A percentile compares a stretch with the other conserved stretches of the same genome.
Conservation (phyloP, 2,113 vertebrate species). For the Epinephelus cyanopodus region DNA sequence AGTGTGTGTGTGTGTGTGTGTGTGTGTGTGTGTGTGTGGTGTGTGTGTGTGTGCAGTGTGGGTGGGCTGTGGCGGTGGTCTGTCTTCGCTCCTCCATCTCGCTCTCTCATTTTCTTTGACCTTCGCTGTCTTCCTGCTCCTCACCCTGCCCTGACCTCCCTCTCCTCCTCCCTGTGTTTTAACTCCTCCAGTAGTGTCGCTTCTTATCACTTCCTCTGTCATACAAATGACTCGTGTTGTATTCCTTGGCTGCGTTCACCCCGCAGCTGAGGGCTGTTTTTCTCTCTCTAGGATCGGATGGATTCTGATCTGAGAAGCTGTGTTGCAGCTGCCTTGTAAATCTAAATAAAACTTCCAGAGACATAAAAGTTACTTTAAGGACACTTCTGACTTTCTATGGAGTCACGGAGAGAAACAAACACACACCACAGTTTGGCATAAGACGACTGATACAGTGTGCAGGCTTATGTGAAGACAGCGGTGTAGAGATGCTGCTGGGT, state of each 20-base stretch:
- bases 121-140: constrained; percentile 45
- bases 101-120: constrained; percentile 47
- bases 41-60: constrained; percentile 44
- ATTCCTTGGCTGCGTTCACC: neutral
- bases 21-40: constrained; percentile 7
- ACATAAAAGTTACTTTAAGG: neutral
- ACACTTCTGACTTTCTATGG: no score
- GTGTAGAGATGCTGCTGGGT: no score
- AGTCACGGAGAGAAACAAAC: neutral
- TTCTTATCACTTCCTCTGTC: constrained; percentile 31
- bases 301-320: neutral
- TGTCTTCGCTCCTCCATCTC: constrained; percentile 29
- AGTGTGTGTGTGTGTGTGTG: constrained; percentile 33
- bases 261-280: neutral
- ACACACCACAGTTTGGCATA: no score
- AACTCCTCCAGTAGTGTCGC: constrained; percentile 11
- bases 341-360: neutral
- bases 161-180: constrained; percentile 23
- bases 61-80: constrained; percentile 64
- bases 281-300: neutral
- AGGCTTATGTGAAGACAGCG: no score
- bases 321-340: neutral
- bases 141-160: constrained; percentile 37
- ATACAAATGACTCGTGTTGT: neutral
- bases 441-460: no score